Evolutionary conservation across 2,797 vertebrate species (phyloP), one percentile per base, ranked within the genome.

Genomic region (Cirrhinus mrigala): DNA sequence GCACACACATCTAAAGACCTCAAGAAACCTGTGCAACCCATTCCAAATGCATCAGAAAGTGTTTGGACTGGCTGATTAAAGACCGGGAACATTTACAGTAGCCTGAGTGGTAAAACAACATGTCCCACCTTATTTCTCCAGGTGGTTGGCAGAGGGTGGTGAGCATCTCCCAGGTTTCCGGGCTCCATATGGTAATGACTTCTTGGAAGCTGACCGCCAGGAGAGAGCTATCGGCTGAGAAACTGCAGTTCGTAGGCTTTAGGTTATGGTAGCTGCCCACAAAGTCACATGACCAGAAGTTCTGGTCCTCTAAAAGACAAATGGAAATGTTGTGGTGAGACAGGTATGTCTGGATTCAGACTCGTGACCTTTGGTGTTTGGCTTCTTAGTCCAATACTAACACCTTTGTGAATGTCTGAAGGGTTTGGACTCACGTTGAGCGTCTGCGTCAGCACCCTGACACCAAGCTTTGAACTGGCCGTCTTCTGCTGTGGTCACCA

Each of bases 271-370:
- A 99, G 90, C 94, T 94, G 70, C 98, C 97, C 6, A 99, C 96
- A 1, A 98, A 99, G 87, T 99, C 97, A 95, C 98, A 99, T 69
- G 93, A 96, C 98, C 98, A 99, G 87, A 94, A 97, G 52, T 94
- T 89, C 46, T 90, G 94, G 54, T 95, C 94, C 60, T 94, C 96
- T 92, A 91, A 69, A 81, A 82, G 44, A 62, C 27, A 62, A 82
- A 86, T 8, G 20, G 62, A 75, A 82, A 79, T 1, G 29, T 3
- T 70, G 83, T 2, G 83, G 86, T 78, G 29, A 40, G 22, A 15
- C 12, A 44, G 76, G 64, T 14, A 71, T 71, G 66, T 85, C 66
- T 85, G 44, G 24, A 33, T 60, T 85, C 40, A 85, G 66, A 24
- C 66, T 48, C 18, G 1, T 58, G 40, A 48, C 20, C 24, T 62